Percentiles rank a stretch among this genome's conserved stretches.
Evolutionary conservation across 2,113 vertebrate species (phyloP).

Genomic region (Seriola aureovittata): DNA sequence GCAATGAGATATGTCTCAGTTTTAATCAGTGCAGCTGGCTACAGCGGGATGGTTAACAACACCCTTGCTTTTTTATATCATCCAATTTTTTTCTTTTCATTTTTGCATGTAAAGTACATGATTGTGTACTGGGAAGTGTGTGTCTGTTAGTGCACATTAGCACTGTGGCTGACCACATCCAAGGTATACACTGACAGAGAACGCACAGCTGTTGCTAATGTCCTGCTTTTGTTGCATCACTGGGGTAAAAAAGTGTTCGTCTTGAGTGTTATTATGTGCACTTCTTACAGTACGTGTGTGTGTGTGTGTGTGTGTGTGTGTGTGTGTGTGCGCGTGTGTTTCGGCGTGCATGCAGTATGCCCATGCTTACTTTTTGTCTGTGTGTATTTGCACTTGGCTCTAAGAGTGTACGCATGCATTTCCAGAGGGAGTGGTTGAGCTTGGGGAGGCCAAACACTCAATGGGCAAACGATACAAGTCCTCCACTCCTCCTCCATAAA

Average conservation of each 20-base stretch:
- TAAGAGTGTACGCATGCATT: conserved; percentile 27
- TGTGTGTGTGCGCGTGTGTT: too few relatives aligned
- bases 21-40: conserved; percentile 33
- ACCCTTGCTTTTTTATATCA: neutral
- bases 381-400: conserved; percentile 40
- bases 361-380: neutral
- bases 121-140: neutral
- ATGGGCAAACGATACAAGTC: conserved; percentile 73
- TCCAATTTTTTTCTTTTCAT: neutral
- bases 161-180: conserved; percentile 3
- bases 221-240: neutral
- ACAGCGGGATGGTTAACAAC: neutral
- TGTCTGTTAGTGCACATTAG: neutral
- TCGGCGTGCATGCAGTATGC: neutral
- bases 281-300: neutral
- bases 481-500: conserved; percentile 77
- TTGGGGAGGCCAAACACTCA: conserved; percentile 66
- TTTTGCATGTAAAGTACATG: neutral
- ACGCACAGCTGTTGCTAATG: conserved; percentile 27
- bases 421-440: conserved; percentile 46
- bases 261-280: conserved; percentile 7
- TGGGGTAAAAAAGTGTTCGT: conserved; percentile 14
- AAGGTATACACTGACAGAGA: neutral
- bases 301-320: too few relatives aligned
- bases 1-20: conserved; percentile 4